phyloP scores from a whole-genome alignment of 2,888 invertebrate species.

The Tromatobia lineatoria region DNA sequence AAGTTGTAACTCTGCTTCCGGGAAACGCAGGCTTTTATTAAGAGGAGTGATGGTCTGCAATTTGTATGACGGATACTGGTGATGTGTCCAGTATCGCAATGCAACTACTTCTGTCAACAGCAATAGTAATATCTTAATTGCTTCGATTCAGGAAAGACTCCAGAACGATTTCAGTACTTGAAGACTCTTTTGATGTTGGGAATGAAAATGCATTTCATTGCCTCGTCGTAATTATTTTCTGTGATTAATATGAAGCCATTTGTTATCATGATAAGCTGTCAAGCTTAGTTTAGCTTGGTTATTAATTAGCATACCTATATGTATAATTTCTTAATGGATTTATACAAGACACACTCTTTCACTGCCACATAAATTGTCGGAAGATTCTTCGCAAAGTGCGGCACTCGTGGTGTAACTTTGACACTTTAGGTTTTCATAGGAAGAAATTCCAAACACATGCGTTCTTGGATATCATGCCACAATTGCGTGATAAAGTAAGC shows the following conservation, averaged over 20 bases:
- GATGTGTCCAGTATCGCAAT: neutral
- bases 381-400: neutral
- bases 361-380: neutral
- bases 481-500: neutral
- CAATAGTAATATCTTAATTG: too few relatives aligned
- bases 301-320: neutral
- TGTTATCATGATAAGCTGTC: neutral
- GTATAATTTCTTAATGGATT: neutral
- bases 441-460: neutral
- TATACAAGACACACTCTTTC: neutral
- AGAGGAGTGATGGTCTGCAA: neutral
- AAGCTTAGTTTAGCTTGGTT: neutral
- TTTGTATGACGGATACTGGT: neutral
- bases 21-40: neutral
- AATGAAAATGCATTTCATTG: neutral
- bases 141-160: neutral
- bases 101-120: neutral
- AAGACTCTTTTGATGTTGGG: neutral
- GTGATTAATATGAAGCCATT: neutral
- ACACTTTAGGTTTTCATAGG: neutral
- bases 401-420: conserved; percentile 4
- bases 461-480: neutral
- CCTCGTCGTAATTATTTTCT: neutral
- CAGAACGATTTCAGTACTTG: neutral
- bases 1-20: neutral